These are phyloP conservation scores for Hermetia illucens DNA, from an alignment of 1,140 invertebrate species.

Conservation along the genomic window DNA sequence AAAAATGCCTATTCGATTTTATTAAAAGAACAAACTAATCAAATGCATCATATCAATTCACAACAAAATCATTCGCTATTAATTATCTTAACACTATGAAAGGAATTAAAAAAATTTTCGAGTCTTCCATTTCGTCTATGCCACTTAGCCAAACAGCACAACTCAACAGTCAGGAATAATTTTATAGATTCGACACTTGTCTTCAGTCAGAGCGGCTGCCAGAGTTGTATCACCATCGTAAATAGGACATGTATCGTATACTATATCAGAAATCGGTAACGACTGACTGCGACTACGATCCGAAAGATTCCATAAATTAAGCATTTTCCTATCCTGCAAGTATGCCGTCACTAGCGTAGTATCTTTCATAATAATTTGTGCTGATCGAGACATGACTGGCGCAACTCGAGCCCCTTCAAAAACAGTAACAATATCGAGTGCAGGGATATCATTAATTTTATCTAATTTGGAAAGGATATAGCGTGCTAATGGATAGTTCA, in stretches of 20 bases:
- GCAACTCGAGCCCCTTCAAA: conserved; percentile 47
- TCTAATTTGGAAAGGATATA: conserved; percentile 42
- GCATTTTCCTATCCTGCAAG: conserved; percentile 43
- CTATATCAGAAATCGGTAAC: conserved; percentile 41
- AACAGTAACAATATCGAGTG: conserved; percentile 34
- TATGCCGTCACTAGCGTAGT: conserved; percentile 48
- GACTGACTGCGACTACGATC: conserved; percentile 39
- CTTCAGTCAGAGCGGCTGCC: conserved; percentile 48
- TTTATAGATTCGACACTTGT: conserved; percentile 46
- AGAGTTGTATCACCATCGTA: conserved; percentile 33
- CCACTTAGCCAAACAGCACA: no score
- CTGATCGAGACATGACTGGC: conserved; percentile 44
- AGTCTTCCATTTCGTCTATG: no score
- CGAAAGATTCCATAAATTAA: conserved; percentile 52
- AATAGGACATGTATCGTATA: conserved; percentile 49
- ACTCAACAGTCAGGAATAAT: conserved; percentile 10
- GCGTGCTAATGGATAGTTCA: conserved; percentile 36
- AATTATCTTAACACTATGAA: no score
- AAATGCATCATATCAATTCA: no score
- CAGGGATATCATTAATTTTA: conserved; percentile 31
- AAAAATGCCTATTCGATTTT: no score
- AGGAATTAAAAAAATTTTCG: no score
- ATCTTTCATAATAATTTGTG: conserved; percentile 37
- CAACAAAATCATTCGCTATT: no score
- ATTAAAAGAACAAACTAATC: no score